Conservation (phyloP, 2,797 vertebrate genomes). For the Erethizon dorsatum region DNA sequence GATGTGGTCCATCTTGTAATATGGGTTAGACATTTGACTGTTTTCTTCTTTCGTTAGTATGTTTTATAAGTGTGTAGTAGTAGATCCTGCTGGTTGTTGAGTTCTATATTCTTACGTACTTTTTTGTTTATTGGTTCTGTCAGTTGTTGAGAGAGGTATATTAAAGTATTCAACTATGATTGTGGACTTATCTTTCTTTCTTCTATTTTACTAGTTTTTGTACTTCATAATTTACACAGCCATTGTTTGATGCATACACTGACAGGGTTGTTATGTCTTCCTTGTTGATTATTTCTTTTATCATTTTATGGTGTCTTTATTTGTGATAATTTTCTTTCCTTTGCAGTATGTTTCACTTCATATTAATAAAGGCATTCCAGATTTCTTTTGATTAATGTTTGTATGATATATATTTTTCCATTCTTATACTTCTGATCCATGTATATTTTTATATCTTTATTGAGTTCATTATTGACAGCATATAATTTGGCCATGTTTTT, state of each 20-base stretch:
- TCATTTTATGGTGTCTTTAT: background rate
- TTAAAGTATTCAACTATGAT: background rate
- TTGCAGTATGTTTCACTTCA: background rate
- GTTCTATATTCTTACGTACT: background rate
- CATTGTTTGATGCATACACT: background rate
- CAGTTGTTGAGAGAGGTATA: background rate
- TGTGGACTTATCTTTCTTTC: background rate
- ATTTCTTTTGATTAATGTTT: constrained; percentile 36
- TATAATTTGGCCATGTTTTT: background rate
- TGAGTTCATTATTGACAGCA: background rate
- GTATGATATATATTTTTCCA: background rate
- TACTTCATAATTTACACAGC: background rate
- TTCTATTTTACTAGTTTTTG: constrained; percentile 10
- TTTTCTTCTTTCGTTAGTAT: background rate
- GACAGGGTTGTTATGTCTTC: background rate
- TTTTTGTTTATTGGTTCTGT: background rate
- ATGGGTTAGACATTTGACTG: background rate
- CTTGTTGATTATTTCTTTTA: background rate
- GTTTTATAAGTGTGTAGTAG: background rate
- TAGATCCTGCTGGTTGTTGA: background rate
- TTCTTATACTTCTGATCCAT: background rate
- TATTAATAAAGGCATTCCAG: background rate
- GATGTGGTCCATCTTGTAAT: background rate
- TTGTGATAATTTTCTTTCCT: background rate
- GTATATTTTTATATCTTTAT: background rate